A percentile compares a stretch with the other conserved stretches of the same genome.
Conservation (phyloP, 2,888 invertebrate genomes). For the Prosapia bicincta region DNA sequence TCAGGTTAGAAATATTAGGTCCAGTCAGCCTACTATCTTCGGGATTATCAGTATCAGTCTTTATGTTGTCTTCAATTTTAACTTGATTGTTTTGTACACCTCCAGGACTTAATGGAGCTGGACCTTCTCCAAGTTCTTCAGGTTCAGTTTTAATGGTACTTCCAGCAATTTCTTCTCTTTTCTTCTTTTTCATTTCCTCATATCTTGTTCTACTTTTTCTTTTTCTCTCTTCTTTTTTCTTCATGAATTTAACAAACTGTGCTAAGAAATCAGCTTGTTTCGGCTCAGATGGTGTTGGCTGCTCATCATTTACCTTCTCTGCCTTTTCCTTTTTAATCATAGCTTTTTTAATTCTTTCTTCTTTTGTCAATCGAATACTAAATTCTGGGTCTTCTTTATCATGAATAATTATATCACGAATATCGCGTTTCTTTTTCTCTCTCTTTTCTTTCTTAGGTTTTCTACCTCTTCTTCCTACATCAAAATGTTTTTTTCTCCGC, state of each 20-base stretch:
- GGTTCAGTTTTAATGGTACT: background rate
- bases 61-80: background rate
- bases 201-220: background rate
- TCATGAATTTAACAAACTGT: background rate
- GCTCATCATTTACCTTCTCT: background rate
- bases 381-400: background rate
- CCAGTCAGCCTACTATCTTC: background rate
- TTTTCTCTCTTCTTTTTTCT: background rate
- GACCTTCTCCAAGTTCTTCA: background rate
- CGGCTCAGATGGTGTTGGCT: background rate
- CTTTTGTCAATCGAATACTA: background rate
- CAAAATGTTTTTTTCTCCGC: slow-evolving; percentile 42
- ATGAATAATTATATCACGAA: background rate
- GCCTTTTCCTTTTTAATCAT: background rate
- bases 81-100: background rate
- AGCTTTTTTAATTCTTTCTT: background rate
- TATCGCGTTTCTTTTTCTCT: slow-evolving; percentile 33
- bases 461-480: slow-evolving; percentile 38
- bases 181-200: background rate
- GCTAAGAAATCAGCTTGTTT: background rate
- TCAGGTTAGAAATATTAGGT: background rate
- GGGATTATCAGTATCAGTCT: background rate
- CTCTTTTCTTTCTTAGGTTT: background rate
- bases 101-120: background rate
- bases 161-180: background rate